These are phyloP conservation scores for Koerneria pararmatus DNA, from an alignment of 2,888 invertebrate species.

Conservation along the genomic window DNA sequence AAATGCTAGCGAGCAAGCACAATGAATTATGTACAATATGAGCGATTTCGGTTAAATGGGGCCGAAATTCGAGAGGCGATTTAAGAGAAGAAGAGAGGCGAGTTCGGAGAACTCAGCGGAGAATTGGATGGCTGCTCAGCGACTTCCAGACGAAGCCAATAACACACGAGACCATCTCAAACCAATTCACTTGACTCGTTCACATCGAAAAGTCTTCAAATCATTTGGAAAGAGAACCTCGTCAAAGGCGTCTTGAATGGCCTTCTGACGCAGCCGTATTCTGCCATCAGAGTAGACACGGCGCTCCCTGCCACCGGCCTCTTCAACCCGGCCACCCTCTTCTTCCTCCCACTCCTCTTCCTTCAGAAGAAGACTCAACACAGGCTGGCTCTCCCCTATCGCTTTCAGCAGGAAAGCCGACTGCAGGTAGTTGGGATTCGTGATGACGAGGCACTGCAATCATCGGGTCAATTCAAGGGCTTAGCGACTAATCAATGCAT, in stretches of 20 bases:
- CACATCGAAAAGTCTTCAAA: not conserved
- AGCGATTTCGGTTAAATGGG: not conserved
- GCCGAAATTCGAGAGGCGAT: not conserved
- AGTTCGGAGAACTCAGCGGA: not conserved
- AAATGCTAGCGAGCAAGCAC: no score
- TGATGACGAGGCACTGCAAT: slow-evolving; percentile 29
- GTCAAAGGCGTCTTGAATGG: not conserved
- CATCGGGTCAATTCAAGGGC: not conserved
- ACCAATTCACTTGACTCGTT: not conserved
- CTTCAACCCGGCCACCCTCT: not conserved
- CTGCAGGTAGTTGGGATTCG: slow-evolving; percentile 27
- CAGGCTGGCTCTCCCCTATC: slow-evolving; percentile 5
- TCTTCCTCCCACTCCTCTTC: not conserved
- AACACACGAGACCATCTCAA: not conserved
- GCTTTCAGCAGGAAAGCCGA: slow-evolving; percentile 11
- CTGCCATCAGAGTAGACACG: no score
- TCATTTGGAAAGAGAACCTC: not conserved
- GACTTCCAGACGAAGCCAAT: not conserved
- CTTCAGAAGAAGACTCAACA: slow-evolving; percentile 16
- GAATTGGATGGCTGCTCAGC: not conserved
- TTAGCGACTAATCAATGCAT: not conserved
- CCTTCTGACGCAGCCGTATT: no score
- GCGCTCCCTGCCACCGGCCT: not conserved
- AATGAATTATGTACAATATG: no score
- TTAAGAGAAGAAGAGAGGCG: not conserved